phyloP scores from a whole-genome alignment of 2,797 vertebrate genomes.

The Pteropus rufus region DNA sequence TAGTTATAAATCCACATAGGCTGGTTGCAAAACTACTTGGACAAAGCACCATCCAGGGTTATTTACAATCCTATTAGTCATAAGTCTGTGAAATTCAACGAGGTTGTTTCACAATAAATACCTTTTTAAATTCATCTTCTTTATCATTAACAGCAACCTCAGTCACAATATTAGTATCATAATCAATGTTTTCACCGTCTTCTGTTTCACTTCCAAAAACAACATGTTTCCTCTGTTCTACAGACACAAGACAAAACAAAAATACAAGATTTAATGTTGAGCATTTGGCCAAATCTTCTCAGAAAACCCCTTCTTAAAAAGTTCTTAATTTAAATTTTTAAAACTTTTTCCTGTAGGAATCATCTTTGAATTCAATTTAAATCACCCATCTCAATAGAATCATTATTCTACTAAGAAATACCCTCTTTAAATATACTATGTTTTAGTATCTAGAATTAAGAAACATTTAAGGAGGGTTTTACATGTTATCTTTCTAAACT shows the following conservation, averaged over 20 bases:
- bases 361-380: slow-evolving; percentile 16
- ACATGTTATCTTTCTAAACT: background rate
- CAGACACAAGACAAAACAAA: slow-evolving; percentile 20
- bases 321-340: background rate
- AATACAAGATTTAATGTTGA: background rate
- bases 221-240: slow-evolving; percentile 72
- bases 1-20: background rate
- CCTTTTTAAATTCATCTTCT: slow-evolving; percentile 87
- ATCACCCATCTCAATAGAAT: background rate
- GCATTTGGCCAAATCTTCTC: background rate
- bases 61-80: background rate
- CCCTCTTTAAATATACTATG: background rate
- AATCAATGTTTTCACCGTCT: slow-evolving; percentile 40
- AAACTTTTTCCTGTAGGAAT: background rate
- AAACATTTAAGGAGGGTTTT: background rate
- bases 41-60: background rate
- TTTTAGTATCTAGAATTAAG: background rate
- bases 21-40: background rate
- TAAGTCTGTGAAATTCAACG: background rate
- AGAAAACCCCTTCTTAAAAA: background rate
- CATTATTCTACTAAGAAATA: background rate
- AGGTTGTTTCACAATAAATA: slow-evolving; percentile 62
- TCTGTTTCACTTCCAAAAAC: slow-evolving; percentile 74
- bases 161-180: background rate
- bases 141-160: slow-evolving; percentile 73